Evolutionary conservation across 2,797 vertebrate genomes (phyloP).

Genomic region (Sparidentex hasta): DNA sequence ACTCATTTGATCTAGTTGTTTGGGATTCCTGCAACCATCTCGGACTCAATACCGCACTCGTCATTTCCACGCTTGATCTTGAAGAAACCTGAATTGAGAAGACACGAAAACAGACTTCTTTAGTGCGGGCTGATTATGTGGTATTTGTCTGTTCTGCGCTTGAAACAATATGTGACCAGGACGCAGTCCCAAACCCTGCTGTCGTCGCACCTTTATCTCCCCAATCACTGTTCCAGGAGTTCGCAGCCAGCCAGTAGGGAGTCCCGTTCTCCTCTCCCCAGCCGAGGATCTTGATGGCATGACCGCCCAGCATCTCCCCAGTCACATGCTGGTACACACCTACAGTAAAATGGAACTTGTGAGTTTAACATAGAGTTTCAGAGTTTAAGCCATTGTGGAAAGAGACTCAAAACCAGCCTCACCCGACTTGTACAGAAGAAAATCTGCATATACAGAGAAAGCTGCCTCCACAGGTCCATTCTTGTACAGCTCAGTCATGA

Average conservation of each 20-base stretch:
- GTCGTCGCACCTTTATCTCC: slow-evolving; percentile 89
- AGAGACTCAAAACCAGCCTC: slow-evolving; percentile 28
- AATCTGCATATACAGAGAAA: slow-evolving; percentile 91
- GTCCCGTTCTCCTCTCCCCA: slow-evolving; percentile 91
- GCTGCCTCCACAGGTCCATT: slow-evolving; percentile 93
- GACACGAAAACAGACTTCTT: neutral
- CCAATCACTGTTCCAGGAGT: slow-evolving; percentile 98
- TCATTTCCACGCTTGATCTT: slow-evolving; percentile 92
- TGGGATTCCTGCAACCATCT: slow-evolving; percentile 90
- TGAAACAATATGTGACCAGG: neutral
- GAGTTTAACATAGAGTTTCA: neutral
- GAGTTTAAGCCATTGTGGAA: neutral
- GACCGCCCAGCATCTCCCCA: slow-evolving; percentile 90
- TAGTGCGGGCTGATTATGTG: neutral
- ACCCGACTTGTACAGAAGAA: slow-evolving; percentile 93
- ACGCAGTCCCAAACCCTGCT: neutral
- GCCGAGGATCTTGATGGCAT: slow-evolving; percentile 93
- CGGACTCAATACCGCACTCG: slow-evolving; percentile 93
- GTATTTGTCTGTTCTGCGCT: neutral
- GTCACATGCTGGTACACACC: slow-evolving; percentile 94
- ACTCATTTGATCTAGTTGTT: slow-evolving; percentile 47
- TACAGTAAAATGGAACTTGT: slow-evolving; percentile 51
- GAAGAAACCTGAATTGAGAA: slow-evolving; percentile 88
- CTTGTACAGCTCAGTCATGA: slow-evolving; percentile 94
- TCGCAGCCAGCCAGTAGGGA: slow-evolving; percentile 94